phyloP scores from a whole-genome alignment of 1,140 invertebrate species.

The Drosophila neocordata region DNA sequence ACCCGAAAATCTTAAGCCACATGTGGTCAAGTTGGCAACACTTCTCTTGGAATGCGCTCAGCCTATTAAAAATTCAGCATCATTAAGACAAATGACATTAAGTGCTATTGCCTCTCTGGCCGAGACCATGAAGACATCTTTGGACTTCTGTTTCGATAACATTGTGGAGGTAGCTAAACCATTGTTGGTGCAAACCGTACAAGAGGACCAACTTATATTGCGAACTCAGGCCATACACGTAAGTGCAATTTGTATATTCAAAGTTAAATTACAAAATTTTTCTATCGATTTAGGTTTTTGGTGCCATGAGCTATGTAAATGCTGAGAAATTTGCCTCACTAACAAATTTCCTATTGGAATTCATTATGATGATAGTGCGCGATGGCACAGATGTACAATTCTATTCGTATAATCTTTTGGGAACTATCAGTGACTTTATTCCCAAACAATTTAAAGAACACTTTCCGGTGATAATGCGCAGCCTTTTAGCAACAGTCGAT shows the following conservation, averaged over 20 bases:
- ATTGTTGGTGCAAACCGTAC: background rate
- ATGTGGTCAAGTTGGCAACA: background rate
- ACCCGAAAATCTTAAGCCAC: background rate
- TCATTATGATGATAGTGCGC: slow-evolving; percentile 3
- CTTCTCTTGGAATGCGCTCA: background rate
- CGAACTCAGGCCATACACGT: slow-evolving; percentile 29
- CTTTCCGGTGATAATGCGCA: slow-evolving; percentile 7
- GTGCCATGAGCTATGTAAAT: slow-evolving; percentile 10
- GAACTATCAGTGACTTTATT: slow-evolving; percentile 5
- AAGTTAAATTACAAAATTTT: too few species aligned
- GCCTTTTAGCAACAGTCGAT: background rate
- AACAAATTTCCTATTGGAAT: background rate
- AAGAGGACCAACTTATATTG: slow-evolving; percentile 13
- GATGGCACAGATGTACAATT: background rate
- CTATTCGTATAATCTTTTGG: slow-evolving; percentile 20
- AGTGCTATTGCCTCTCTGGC: slow-evolving; percentile 17
- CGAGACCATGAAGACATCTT: background rate
- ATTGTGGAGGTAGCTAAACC: background rate
- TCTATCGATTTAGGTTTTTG: slow-evolving; percentile 25
- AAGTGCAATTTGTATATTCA: too few species aligned
- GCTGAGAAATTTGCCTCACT: slow-evolving; percentile 1
- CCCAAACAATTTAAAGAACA: slow-evolving; percentile 4
- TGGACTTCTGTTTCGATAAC: slow-evolving; percentile 8
- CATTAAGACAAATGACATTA: slow-evolving; percentile 20
- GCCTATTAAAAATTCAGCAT: slow-evolving; percentile 14